Conservation (phyloP, 2,888 invertebrate species). For the Sphaerophoria rueppellii region DNA sequence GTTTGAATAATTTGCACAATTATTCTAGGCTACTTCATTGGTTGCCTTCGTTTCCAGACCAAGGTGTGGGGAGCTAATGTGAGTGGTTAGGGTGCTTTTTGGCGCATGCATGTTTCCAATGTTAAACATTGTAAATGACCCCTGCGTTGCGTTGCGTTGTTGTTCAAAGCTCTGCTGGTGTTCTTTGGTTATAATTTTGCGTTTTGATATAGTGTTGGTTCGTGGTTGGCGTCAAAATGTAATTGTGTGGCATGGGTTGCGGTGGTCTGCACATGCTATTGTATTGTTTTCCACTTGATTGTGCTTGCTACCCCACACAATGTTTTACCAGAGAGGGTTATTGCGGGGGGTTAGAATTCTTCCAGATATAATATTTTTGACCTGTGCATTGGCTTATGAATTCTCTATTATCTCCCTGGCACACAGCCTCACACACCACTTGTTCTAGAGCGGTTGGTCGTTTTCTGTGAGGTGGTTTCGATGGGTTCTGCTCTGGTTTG, state of each 20-base stretch:
- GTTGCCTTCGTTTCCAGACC: conserved; percentile 33
- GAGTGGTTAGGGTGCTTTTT: conserved; percentile 26
- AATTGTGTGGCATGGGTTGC: conserved; percentile 6
- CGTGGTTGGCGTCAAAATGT: conserved; percentile 10
- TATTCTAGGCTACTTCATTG: conserved; percentile 29
- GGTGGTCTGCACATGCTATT: conserved; percentile 76
- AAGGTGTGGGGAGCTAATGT: conserved; percentile 32
- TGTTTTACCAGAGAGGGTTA: neutral
- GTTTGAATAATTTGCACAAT: conserved; percentile 19
- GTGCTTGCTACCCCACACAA: conserved; percentile 68
- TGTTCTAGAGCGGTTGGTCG: neutral
- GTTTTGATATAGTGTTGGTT: neutral
- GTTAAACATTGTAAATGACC: conserved; percentile 72
- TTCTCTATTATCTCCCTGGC: conserved; percentile 14
- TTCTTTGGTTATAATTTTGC: conserved; percentile 22
- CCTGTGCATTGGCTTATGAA: conserved; percentile 65
- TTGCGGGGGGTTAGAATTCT: conserved; percentile 3
- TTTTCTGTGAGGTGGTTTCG: neutral
- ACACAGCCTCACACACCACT: neutral
- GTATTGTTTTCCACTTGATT: conserved; percentile 80
- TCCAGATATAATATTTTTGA: conserved; percentile 40
- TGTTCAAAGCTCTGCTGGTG: conserved; percentile 58
- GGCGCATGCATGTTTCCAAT: conserved; percentile 72
- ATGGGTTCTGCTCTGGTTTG: conserved; percentile 7
- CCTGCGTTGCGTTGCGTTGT: conserved; percentile 45